Base-by-base conservation (phyloP, 2,797 vertebrate genomes). In the Esox lucius region DNA sequence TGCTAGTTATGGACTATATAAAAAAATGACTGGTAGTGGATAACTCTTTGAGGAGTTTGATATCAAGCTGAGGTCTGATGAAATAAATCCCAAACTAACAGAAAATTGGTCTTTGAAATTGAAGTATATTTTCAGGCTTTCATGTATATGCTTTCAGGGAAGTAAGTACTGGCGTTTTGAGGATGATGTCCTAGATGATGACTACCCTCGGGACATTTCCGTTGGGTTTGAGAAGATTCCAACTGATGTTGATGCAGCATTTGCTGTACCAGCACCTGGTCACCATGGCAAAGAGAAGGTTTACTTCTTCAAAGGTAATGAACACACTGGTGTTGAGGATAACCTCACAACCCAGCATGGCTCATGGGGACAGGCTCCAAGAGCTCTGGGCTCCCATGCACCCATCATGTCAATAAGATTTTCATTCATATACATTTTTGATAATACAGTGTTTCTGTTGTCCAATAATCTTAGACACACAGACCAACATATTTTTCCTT, bases 271-370 rank as follows among this genome's bases (percentile, higher is more conserved):
- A 0, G 96, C 97, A 0, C 91, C 95, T 53, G 92, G 86, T 85
- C 93, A 93, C 88, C 75, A 56, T 0, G 93, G 93, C 85, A 94
- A 81, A 12, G 98, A 99, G 90, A 95, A 94, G 72, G 97, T 88
- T 13, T 98, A 97, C 84, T 99, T 99, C 88, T 99, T 99, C 87
- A 98, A 97, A 94, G 97, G 97, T 99, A 86, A 22, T 8, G 22
- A 8, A 22, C 19, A 56, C 53, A 1, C 19, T n/a, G 19, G 35
- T 39, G 35, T 39, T 39, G 35, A 2, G 35, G 35, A 39, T 4
- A 39, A 39, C 35, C 35, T 39, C 35, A 5, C 35, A 39, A 39
- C 35, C 2, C 35, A 39, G 35, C 35, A 39, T 39, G 35, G 4
- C 35, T 39, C 35, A 39, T 39, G 2, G 35, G 35, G 35, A 8